Base-by-base conservation (phyloP, 2,888 invertebrate genomes). In the Xylota segnis region DNA sequence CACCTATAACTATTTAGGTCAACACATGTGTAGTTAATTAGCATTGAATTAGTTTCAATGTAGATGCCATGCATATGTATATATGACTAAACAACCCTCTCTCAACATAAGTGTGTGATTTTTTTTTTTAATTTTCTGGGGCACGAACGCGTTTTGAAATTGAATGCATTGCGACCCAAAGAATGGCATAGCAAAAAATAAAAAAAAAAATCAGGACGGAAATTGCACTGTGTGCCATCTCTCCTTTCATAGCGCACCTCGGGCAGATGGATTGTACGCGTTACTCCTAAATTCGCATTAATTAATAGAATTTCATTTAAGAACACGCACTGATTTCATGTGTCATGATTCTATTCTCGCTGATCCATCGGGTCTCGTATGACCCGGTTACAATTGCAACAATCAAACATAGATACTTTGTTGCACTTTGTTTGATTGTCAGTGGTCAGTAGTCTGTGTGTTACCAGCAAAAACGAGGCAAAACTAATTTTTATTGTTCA, bases 11-110 rank as follows among this genome's bases (percentile, higher is more conserved):
- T 16, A 59, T 71, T 59, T 37, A 59, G 47, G 59, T 59, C 71
- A 59, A 43, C 43, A 32, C 32, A 58, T 37, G 71, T 47, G 47
- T 59, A 58, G 56, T 71, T 71, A 71, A 59, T 71, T 71, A 71
- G 71, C 71, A 71, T 59, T 71, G 59, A 59, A 58, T 47, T 58
- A 29, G 56, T 16, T 47, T 59, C 34, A 47, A 47, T 71, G 47
- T 14, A 14, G 32, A 32, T 47, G 58, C 2, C 43, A 50, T 14
- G 10, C 10, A 37, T 34, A 9, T 4, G 5, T 34, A 9, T 4
- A 37, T 7, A 34, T 43, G 3, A 18, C 56, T 43, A 9, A 43
- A 58, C 71, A 34, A 71, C 68, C 54, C 54, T 32, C 9, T 43
- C 54, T 32, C 9, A 29, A 29, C 14, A 29, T 45, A 29, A 2